These are phyloP conservation scores for Aplidium turbinatum DNA, from an alignment of 23 tunicate genomes.

Conservation along the genomic window DNA sequence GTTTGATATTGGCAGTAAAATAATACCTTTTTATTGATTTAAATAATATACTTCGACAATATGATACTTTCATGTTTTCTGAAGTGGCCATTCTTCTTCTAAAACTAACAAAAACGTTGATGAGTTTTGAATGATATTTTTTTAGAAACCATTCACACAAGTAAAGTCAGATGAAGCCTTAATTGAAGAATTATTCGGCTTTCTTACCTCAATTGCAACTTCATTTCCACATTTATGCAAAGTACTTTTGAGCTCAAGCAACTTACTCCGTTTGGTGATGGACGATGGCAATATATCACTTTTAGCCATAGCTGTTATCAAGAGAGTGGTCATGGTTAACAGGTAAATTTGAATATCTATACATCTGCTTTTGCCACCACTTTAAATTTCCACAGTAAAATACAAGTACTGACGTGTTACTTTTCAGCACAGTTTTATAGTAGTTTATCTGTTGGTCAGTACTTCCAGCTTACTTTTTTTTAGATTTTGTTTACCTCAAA, in stretches of 20 bases:
- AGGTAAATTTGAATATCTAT: slow-evolving; percentile 35
- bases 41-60: background rate
- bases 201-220: slow-evolving; percentile 30
- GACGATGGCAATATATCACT: slow-evolving; percentile 33
- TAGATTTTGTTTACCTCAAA: slow-evolving; percentile 27
- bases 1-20: too few relatives aligned
- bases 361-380: too few relatives aligned
- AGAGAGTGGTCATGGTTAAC: slow-evolving; percentile 47
- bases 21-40: too few relatives aligned
- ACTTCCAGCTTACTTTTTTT: background rate
- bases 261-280: slow-evolving; percentile 64
- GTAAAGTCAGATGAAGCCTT: slow-evolving; percentile 26
- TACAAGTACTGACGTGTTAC: too few relatives aligned
- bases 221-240: slow-evolving; percentile 51
- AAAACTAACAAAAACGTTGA: background rate
- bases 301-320: slow-evolving; percentile 18
- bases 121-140: background rate
- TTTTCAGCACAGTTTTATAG: too few relatives aligned
- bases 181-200: slow-evolving; percentile 43
- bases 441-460: background rate
- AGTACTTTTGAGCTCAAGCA: slow-evolving; percentile 40
- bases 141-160: slow-evolving; percentile 23
- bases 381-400: too few relatives aligned
- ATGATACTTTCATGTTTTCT: background rate
- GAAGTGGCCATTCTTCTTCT: background rate